These are phyloP conservation scores for Dendrolimus punctatus DNA, from an alignment of 1,140 invertebrate genomes.

Conservation along the genomic window DNA sequence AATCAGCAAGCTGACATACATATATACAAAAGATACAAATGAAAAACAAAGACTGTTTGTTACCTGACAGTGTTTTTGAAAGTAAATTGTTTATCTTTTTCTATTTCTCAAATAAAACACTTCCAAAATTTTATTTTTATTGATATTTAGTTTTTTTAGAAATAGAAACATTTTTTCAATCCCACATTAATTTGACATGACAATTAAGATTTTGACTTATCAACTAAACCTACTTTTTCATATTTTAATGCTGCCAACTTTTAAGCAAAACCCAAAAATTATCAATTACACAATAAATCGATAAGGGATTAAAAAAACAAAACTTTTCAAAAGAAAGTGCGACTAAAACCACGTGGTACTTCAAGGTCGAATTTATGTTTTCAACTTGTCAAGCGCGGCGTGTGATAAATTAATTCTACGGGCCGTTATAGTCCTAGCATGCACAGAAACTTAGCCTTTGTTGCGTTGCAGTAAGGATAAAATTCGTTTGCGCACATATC, in stretches of 20 bases:
- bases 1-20: too few relatives aligned
- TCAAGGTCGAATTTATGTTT: constrained; percentile 72
- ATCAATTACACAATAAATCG: constrained; percentile 14
- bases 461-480: constrained; percentile 16
- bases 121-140: too few relatives aligned
- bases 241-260: constrained; percentile 5
- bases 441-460: constrained; percentile 28
- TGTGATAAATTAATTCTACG: constrained; percentile 72
- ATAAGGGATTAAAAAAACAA: constrained; percentile 12
- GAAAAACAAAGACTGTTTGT: too few relatives aligned
- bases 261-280: constrained; percentile 4
- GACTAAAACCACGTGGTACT: constrained; percentile 65
- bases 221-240: too few relatives aligned
- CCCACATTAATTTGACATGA: too few relatives aligned
- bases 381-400: constrained; percentile 71
- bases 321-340: constrained; percentile 24
- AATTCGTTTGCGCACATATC: constrained; percentile 23
- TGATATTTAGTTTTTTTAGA: too few relatives aligned
- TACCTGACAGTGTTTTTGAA: too few relatives aligned
- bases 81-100: too few relatives aligned
- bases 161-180: too few relatives aligned
- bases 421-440: constrained; percentile 47
- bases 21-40: too few relatives aligned
- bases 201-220: too few relatives aligned
- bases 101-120: too few relatives aligned